A percentile compares a stretch with the other conserved stretches of the same genome.
Evolutionary conservation across 2,888 invertebrate genomes (phyloP).

Genomic region (Harpalus rubripes): DNA sequence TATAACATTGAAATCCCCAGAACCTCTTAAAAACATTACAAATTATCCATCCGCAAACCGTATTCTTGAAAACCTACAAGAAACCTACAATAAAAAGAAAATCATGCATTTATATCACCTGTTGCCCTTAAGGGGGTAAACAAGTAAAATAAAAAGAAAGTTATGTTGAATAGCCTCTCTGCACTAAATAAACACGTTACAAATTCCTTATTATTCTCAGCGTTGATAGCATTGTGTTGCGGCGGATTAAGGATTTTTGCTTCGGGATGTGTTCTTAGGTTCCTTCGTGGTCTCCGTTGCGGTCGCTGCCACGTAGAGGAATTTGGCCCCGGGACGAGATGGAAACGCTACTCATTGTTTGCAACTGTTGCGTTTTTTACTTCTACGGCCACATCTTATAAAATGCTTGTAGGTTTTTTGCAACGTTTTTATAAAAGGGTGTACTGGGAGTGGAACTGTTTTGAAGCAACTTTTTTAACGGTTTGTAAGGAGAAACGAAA

Average conservation of each 20-base stretch:
- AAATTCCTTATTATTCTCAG: slow-evolving; percentile 61
- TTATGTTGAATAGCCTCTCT: slow-evolving; percentile 55
- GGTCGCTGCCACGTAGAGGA: neutral
- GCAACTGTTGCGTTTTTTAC: slow-evolving; percentile 46
- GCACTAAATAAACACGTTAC: slow-evolving; percentile 64
- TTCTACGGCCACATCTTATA: slow-evolving; percentile 11
- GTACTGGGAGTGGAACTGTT: slow-evolving; percentile 17
- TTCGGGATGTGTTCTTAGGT: slow-evolving; percentile 59
- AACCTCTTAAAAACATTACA: slow-evolving; percentile 9
- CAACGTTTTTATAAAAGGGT: slow-evolving; percentile 7
- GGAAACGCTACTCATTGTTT: slow-evolving; percentile 61
- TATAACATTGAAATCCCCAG: slow-evolving; percentile 32
- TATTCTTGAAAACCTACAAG: slow-evolving; percentile 34
- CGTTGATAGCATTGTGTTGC: slow-evolving; percentile 61
- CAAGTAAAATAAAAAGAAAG: slow-evolving; percentile 54
- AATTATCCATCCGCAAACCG: slow-evolving; percentile 39
- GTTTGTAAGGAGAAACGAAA: neutral
- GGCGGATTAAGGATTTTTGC: slow-evolving; percentile 58
- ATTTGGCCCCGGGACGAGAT: slow-evolving; percentile 49
- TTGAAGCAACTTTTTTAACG: neutral
- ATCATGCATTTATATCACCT: slow-evolving; percentile 68
- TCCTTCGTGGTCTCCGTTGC: neutral
- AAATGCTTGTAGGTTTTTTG: slow-evolving; percentile 26
- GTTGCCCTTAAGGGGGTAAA: slow-evolving; percentile 70
- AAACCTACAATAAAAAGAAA: slow-evolving; percentile 40